Evolutionary conservation across 2,113 vertebrate species (phyloP).

Genomic region (Cyphomyrus plagiostoma): DNA sequence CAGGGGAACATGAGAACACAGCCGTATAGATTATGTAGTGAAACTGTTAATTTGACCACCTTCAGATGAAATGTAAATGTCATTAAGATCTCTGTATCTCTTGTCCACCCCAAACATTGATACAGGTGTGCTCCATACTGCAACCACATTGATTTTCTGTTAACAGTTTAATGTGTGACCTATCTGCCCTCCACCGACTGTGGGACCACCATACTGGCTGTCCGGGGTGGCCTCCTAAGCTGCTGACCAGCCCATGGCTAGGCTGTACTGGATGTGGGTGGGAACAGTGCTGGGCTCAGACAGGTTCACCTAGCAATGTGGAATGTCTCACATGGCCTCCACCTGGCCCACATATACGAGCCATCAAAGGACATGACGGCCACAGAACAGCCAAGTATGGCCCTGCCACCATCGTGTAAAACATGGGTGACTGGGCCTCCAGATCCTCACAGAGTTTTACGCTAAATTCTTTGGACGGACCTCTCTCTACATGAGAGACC

Average conservation of each 20-base stretch:
- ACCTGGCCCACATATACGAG: not conserved
- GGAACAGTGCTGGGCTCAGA: not conserved
- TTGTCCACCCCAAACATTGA: not conserved
- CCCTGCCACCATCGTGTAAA: not conserved
- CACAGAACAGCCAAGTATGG: not conserved
- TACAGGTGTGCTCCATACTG: not conserved
- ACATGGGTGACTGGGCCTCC: not conserved
- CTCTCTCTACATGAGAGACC: not conserved
- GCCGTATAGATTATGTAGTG: not conserved
- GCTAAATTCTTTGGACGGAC: not conserved
- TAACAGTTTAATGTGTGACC: not conserved
- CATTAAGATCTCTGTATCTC: not conserved
- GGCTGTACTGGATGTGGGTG: not conserved
- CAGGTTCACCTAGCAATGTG: not conserved
- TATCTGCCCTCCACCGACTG: not conserved
- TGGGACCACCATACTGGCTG: not conserved
- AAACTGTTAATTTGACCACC: not conserved
- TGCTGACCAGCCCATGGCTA: not conserved
- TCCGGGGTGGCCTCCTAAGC: not conserved
- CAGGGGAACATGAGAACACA: not conserved
- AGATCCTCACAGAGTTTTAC: not conserved
- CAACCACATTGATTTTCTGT: not conserved
- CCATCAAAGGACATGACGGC: not conserved
- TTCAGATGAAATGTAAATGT: not conserved
- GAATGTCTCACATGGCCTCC: conserved; percentile 1